Evolutionary conservation across 2,797 vertebrate genomes (phyloP), one percentile per base, ranked within the genome.

Genomic region (Poeciliopsis presidionis): DNA sequence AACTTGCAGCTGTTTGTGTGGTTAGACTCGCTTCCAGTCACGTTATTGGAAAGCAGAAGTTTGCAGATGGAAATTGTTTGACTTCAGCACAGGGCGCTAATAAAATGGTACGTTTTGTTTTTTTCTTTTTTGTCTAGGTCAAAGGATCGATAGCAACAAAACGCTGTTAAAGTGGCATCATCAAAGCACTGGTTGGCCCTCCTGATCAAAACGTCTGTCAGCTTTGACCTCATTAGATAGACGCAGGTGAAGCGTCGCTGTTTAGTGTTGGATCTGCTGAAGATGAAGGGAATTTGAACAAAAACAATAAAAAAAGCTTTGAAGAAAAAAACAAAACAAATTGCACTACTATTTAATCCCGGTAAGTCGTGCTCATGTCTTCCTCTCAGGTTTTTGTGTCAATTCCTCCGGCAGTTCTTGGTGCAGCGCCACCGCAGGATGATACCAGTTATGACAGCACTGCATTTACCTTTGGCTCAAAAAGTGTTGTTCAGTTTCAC

Each of bases 1-100:
- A 74, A 53, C 72, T 69, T 59, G 49, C 18, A 75, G 73, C 11
- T 74, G 74, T 4, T 12, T 79, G 49, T 69, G 72, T 55, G 20
- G 80, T 79, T 77, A 57, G 14, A 18, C 57, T 71, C 46, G 36
- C 8, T 22, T 78, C 9, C 16, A 30, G 51, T 70, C 45, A 70
- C 47, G 30, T 72, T 72, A 78, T 30, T 20, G 41, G 5, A 74
- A 45, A 69, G 33, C 20, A 41, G n/a, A n/a, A 47, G 71, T 46
- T 76, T 77, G 45, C 63, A 81, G 63, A 47, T 30, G 53, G n/a
- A 25, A 73, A 53, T n/a, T 57, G 0, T 73, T 57, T 67, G 25
- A 25, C 8, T 76, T 49, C 14, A 47, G 43, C n/a, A 36, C 5
- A 45, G 33, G 11, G 30, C 7, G 12, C 43, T 71, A 63, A 41